Conservation (phyloP, 2,888 invertebrate genomes). For the Lordiphosa andalusiaca region DNA sequence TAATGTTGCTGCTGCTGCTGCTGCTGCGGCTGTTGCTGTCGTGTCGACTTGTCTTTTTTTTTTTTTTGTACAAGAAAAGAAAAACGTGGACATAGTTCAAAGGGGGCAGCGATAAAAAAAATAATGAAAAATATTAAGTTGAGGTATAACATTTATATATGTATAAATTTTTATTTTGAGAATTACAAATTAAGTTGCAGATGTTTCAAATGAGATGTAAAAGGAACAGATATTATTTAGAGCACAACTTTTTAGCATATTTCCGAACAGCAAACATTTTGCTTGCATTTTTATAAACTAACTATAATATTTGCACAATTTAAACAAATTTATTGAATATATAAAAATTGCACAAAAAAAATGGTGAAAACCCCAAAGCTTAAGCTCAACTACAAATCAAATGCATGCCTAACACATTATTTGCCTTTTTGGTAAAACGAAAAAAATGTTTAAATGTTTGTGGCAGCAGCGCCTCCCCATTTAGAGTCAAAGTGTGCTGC, state of each 20-base stretch:
- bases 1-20: constrained; percentile 19
- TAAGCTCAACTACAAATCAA: background rate
- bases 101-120: constrained; percentile 41
- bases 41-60: constrained; percentile 27
- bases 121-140: constrained; percentile 19
- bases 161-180: constrained; percentile 23
- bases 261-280: no score
- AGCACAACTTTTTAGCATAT: no score
- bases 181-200: background rate
- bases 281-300: no score
- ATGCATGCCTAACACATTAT: constrained; percentile 9
- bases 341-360: background rate
- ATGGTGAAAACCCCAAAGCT: background rate
- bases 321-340: no score
- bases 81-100: constrained; percentile 42
- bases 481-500: constrained; percentile 2
- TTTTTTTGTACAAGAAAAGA: constrained; percentile 15
- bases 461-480: constrained; percentile 13
- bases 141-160: constrained; percentile 15
- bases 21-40: constrained; percentile 24
- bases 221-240: no score
- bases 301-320: no score
- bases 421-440: constrained; percentile 20
- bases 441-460: background rate
- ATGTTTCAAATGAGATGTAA: no score